Conservation (phyloP, 1,140 invertebrate genomes). For the Pollicipes pollicipes region DNA sequence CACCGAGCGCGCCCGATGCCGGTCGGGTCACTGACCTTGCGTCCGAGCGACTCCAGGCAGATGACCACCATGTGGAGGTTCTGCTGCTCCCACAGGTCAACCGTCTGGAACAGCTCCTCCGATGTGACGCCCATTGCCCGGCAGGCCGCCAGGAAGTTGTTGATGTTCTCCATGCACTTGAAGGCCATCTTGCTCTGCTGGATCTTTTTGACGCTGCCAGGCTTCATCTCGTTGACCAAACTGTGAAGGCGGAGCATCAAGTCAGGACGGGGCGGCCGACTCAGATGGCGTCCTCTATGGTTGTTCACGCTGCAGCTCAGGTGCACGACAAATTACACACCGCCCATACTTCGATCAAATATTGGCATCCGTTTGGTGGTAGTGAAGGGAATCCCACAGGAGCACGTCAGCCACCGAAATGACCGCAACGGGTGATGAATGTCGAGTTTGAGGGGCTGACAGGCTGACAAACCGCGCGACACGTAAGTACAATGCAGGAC, state of each 20-base stretch:
- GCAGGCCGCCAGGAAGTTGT: constrained; percentile 72
- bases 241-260: constrained; percentile 31
- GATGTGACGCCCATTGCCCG: constrained; percentile 75
- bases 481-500: too few species aligned
- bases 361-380: too few species aligned
- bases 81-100: constrained; percentile 87
- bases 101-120: constrained; percentile 92
- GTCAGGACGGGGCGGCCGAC: too few species aligned
- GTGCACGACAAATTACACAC: too few species aligned
- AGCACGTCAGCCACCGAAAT: too few species aligned
- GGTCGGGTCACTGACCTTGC: constrained; percentile 50
- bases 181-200: constrained; percentile 79
- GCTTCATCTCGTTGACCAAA: constrained; percentile 56
- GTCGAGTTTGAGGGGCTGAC: too few species aligned
- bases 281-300: too few species aligned
- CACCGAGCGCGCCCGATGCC: too few species aligned
- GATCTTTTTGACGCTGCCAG: constrained; percentile 65
- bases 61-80: constrained; percentile 90
- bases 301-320: too few species aligned
- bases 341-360: too few species aligned
- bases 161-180: constrained; percentile 98
- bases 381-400: neutral
- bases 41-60: constrained; percentile 78
- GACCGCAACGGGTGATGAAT: too few species aligned
- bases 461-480: too few species aligned